Evolutionary conservation across 2,888 invertebrate genomes (phyloP), one percentile per base, ranked within the genome.

Genomic region (Ichneumon xanthorius): DNA sequence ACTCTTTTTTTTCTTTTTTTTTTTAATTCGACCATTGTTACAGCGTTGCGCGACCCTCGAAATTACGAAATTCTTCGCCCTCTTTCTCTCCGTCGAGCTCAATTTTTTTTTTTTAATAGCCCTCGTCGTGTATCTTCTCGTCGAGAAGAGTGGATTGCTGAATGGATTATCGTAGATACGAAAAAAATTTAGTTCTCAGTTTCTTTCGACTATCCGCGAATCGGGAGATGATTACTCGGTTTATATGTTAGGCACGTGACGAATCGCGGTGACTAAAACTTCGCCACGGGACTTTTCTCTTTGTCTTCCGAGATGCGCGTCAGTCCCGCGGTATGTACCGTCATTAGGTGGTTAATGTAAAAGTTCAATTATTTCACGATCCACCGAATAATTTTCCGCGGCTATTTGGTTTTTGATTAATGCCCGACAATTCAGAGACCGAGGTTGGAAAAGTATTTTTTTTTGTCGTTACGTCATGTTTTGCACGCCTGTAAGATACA

Each of bases 21-120:
- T 79, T 80, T 86, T 80, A 82, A 75, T 82, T 85, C 82, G 82
- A 85, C 85, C 80, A 86, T 86, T 86, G 85, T 86, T 86, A 82
- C 85, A 63, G 9, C 80, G 80, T 80, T 80, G 82, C 80, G 82
- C 78, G 85, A 82, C 63, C 82, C 82, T 61, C 72, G 16, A 40
- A 40, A 19, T 86, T 86, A 80, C 73, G 80, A 86, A 86, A 86
- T 76, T 70, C 16, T 65, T 45, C 33, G 11, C 76, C 65, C 65
- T 58, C 55, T 71, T 45, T 30, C n/a, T 26, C 45, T 37, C 37
- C 72, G 26, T 19, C 53, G 61, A 5, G 48, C 11, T 14, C 4
- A 19, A 26, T 78, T 50, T 19, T 45, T 26, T 26, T 26, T 26
- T 3, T 65, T 61, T 61, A 14, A 30, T 61, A 14, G 14, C 58